Conservation (phyloP, 2,888 invertebrate genomes). For the Hetaerina titia region DNA sequence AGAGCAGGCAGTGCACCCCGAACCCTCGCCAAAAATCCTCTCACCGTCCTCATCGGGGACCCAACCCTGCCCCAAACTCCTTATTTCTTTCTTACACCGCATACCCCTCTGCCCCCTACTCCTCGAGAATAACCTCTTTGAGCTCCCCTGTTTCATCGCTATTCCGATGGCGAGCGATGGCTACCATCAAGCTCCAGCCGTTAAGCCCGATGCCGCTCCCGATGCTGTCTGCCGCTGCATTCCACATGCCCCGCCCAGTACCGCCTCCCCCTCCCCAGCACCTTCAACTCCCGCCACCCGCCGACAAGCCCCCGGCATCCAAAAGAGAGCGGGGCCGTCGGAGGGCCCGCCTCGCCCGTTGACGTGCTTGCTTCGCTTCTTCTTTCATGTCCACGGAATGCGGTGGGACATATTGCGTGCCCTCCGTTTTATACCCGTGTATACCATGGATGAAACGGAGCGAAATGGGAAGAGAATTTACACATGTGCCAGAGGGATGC, state of each 20-base stretch:
- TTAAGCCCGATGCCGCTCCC: neutral
- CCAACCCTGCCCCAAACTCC: neutral
- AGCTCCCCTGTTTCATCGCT: constrained; percentile 22
- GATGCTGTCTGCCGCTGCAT: neutral
- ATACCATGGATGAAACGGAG: neutral
- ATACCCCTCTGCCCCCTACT: neutral
- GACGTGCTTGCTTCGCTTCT: constrained; percentile 14
- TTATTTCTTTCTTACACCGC: neutral
- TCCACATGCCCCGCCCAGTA: neutral
- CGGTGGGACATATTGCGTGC: constrained; percentile 9
- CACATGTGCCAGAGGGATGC: neutral
- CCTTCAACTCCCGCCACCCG: neutral
- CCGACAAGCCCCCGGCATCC: neutral
- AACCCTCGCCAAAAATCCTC: neutral
- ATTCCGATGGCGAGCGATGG: constrained; percentile 50
- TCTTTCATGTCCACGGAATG: constrained; percentile 35
- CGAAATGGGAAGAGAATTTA: neutral
- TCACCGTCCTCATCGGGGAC: neutral
- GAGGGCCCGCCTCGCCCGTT: neutral
- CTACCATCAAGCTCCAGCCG: neutral
- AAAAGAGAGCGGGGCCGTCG: neutral
- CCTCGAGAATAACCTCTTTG: neutral
- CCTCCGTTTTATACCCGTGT: neutral
- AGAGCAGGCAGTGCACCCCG: constrained; percentile 3
- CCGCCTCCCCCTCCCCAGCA: neutral